Evolutionary conservation across 2,888 invertebrate species (phyloP).

Genomic region (Chrysina gloriosa): DNA sequence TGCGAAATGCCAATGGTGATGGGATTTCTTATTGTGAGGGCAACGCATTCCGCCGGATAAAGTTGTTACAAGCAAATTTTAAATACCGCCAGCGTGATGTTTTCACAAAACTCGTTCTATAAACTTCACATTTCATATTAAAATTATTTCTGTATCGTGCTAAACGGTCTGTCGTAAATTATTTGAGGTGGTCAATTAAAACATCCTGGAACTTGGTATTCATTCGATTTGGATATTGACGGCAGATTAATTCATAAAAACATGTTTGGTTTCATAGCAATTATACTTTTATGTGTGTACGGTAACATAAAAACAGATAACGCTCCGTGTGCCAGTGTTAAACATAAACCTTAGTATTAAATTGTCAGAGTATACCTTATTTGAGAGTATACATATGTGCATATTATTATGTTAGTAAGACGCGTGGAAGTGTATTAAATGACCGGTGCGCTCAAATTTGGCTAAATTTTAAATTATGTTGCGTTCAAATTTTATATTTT

Average conservation of each 20-base stretch:
- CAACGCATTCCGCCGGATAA: constrained; percentile 1
- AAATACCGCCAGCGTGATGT: constrained; percentile 1
- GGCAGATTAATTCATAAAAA: constrained; percentile 1
- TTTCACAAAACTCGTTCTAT: constrained; percentile 16
- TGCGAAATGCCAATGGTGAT: constrained; percentile 12
- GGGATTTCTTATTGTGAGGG: constrained; percentile 7
- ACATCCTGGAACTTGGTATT: not conserved
- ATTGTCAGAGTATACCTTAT: too few relatives aligned
- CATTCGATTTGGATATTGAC: not conserved
- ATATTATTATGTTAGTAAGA: too few relatives aligned
- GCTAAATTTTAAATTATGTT: too few relatives aligned
- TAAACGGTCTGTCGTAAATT: constrained; percentile 14
- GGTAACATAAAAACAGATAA: too few relatives aligned
- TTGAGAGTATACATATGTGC: too few relatives aligned
- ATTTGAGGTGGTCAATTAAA: constrained; percentile 14
- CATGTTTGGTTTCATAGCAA: not conserved
- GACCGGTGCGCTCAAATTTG: too few relatives aligned
- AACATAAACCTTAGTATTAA: too few relatives aligned
- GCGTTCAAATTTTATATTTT: too few relatives aligned
- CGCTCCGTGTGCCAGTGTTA: too few relatives aligned
- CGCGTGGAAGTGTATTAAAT: too few relatives aligned
- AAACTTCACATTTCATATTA: constrained; percentile 17
- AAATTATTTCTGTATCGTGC: constrained; percentile 1
- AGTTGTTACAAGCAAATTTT: constrained; percentile 16
- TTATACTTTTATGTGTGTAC: too few relatives aligned